Evolutionary conservation across 2,888 invertebrate genomes (phyloP), one percentile per base, ranked within the genome.

Genomic region (Craniophora ligustri): DNA sequence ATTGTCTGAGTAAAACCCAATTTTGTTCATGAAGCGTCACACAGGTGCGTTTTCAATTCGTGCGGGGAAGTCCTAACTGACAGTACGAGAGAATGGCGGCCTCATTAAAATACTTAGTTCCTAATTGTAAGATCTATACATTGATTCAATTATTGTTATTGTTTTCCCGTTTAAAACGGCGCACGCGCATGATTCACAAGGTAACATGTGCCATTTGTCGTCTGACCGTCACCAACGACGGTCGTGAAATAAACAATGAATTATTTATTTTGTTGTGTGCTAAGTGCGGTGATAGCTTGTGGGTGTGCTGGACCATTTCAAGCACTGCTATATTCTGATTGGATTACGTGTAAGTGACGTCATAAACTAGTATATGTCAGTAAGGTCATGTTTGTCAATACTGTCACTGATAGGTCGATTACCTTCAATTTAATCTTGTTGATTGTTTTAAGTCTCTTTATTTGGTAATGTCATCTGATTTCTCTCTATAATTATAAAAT

Each of bases 341-440:
- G 81, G 77, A 88, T 92, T n/a, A 82, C 82, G 50, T 92, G 92
- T 92, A 65, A 90, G 92, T 90, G 59, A 45, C 21, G 49, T 61
- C 16, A 54, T 55, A 32, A 19, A 34, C 11, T 16, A 5, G 31
- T 5, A 14, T 45, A 30, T 23, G 16, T 11, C 45, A 15, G 2
- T 14, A 13, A 23, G 35, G 32, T 40, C n/a, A 14, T 28, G 35
- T 54, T 42, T 35, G 40, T 46, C 13, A 35, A 53, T 31, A 30
- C 3, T 28, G 23, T 7, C 2, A 10, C 21, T 42, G 23, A 18
- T 42, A 42, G 67, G 59, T 68, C 54, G 44, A 18, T 60, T 26
- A 66, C 57, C 61, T 67, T 69, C 49, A 15, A 11, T 28, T 66
- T 39, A 11, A 10, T 35, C 10, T 11, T 11, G 7, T 18, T 38